A percentile compares a stretch with the other conserved stretches of the same genome.
Conservation (phyloP, 2,888 invertebrate species). For the Chouioia cunea region DNA sequence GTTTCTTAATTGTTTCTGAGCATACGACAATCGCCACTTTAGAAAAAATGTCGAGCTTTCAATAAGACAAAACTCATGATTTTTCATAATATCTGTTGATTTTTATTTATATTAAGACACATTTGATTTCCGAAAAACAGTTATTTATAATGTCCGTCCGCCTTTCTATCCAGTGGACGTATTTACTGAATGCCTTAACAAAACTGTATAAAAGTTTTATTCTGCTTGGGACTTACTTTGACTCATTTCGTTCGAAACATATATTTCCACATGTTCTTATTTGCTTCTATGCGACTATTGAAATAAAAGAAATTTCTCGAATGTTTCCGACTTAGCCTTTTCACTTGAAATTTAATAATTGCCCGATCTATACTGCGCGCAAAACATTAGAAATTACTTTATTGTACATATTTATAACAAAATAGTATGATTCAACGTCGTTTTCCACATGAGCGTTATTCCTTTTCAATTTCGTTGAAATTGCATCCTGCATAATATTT, state of each 20-base stretch:
- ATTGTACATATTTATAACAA: constrained; percentile 46
- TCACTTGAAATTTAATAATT: constrained; percentile 30
- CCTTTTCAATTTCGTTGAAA: constrained; percentile 24
- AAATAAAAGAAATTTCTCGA: constrained; percentile 20
- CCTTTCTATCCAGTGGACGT: constrained; percentile 28
- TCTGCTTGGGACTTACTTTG: constrained; percentile 32
- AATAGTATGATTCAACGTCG: constrained; percentile 42
- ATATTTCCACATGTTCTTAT: constrained; percentile 45
- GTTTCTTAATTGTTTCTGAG: too few relatives aligned
- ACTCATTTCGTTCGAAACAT: constrained; percentile 30
- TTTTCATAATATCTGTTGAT: constrained; percentile 30
- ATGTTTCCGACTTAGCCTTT: constrained; percentile 23
- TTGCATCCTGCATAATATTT: constrained; percentile 29
- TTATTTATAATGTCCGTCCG: constrained; percentile 21
- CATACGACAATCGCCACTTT: too few relatives aligned
- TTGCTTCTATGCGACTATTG: constrained; percentile 33
- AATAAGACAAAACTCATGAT: constrained; percentile 18
- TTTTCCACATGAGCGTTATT: constrained; percentile 34
- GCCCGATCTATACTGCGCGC: constrained; percentile 29
- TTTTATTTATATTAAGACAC: constrained; percentile 41
- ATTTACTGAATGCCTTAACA: constrained; percentile 35
- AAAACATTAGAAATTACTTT: constrained; percentile 44
- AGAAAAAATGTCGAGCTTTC: too few relatives aligned
- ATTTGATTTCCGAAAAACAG: constrained; percentile 43
- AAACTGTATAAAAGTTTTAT: constrained; percentile 44